A percentile compares a stretch with the other conserved stretches of the same genome.
phyloP scores from a whole-genome alignment of 2,113 vertebrate genomes.

The Cairina moschata region DNA sequence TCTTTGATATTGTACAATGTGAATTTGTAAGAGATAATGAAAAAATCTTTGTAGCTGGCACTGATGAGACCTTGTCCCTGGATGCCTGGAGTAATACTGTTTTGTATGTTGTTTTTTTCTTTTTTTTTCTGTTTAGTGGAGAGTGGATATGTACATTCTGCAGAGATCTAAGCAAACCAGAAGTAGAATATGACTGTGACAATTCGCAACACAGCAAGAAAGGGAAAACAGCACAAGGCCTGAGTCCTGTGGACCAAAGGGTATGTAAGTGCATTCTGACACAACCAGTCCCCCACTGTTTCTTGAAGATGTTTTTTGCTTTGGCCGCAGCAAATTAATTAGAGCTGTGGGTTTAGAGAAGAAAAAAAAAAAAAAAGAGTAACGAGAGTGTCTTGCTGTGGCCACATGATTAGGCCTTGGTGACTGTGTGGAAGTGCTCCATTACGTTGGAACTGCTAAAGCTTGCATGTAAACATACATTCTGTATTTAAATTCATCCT shows the following conservation, averaged over 20 bases:
- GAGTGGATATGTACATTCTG: slow-evolving; percentile 99
- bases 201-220: slow-evolving; percentile 88
- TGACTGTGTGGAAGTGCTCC: background rate
- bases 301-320: background rate
- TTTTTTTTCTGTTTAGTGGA: slow-evolving; percentile 78
- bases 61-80: background rate
- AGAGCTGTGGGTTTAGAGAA: background rate
- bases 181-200: slow-evolving; percentile 95
- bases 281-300: background rate
- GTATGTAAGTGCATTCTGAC: slow-evolving; percentile 71
- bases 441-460: background rate
- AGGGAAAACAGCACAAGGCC: slow-evolving; percentile 83
- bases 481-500: background rate
- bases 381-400: background rate
- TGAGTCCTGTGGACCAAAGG: slow-evolving; percentile 93
- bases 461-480: background rate
- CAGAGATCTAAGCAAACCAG: slow-evolving; percentile 89
- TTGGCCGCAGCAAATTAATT: background rate
- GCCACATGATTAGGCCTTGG: background rate
- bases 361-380: background rate
- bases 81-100: slow-evolving; percentile 24
- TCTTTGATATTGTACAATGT: background rate
- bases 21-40: background rate
- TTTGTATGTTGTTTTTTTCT: background rate
- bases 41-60: background rate